These are phyloP conservation scores for Sebastes jordani DNA, from an alignment of 2,797 vertebrate species.

Conservation along the genomic window DNA sequence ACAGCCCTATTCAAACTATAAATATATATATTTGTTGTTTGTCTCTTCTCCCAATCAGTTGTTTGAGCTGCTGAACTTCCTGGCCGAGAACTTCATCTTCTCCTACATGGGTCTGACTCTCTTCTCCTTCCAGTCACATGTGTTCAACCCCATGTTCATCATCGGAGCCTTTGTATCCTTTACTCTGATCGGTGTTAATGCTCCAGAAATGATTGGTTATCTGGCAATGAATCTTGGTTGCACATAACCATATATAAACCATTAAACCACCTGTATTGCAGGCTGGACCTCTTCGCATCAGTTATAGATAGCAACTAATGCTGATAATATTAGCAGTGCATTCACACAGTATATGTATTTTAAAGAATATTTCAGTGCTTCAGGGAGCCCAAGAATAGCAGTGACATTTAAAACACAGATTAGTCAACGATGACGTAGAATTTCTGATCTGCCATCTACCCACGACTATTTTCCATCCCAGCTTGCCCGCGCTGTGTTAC, in stretches of 20 bases:
- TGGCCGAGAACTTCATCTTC: conserved; percentile 99
- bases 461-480: conserved; percentile 2
- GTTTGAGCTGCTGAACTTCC: conserved; percentile 98
- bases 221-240: not conserved
- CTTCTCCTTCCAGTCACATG: conserved; percentile 97
- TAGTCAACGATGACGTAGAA: not conserved
- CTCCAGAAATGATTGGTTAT: not conserved
- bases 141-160: conserved; percentile 95
- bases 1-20: not conserved
- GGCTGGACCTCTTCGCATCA: not conserved
- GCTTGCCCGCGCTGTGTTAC: not conserved
- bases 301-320: not conserved
- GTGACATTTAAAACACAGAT: not conserved
- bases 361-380: not conserved
- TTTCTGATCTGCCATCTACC: not conserved
- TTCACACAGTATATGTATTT: not conserved
- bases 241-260: no score
- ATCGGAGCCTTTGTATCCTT: conserved; percentile 97
- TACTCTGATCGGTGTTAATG: not conserved
- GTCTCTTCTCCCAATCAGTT: conserved; percentile 78
- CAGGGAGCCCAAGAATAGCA: not conserved
- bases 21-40: not conserved
- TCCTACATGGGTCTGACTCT: conserved; percentile 98
- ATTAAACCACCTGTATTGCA: no score
- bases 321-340: not conserved